Conservation (phyloP, 1,140 invertebrate genomes). For the Drosophila saltans region DNA sequence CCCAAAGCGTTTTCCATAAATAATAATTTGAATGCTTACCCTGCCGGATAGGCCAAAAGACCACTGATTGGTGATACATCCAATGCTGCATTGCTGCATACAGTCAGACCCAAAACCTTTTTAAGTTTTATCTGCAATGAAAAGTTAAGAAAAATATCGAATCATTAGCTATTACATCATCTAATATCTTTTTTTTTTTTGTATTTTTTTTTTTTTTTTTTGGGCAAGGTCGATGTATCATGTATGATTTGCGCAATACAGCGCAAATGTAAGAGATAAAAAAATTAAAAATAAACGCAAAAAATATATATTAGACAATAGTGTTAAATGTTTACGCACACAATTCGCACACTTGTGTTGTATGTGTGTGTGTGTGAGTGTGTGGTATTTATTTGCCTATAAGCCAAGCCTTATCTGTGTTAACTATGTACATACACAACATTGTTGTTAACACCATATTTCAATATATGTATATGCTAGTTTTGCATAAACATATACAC, state of each 20-base stretch:
- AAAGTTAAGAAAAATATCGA: conserved; percentile 27
- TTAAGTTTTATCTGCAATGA: conserved; percentile 94
- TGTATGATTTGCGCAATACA: conserved; percentile 31
- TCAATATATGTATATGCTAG: conserved; percentile 6
- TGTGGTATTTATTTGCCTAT: conserved; percentile 56
- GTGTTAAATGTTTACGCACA: conserved; percentile 70
- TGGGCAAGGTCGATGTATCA: conserved; percentile 46
- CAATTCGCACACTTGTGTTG: conserved; percentile 66
- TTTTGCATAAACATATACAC: conserved; percentile 42
- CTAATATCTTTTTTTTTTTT: not conserved
- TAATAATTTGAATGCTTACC: conserved; percentile 85
- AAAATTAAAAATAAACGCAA: conserved; percentile 33
- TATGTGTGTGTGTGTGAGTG: not conserved
- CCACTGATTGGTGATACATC: conserved; percentile 94
- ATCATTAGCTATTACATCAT: conserved; percentile 61
- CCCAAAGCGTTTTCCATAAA: too few species aligned
- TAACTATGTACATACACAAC: conserved; percentile 1
- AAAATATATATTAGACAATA: conserved; percentile 22
- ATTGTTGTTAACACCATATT: conserved; percentile 9
- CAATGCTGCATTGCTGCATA: conserved; percentile 94
- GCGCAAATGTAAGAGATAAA: conserved; percentile 20
- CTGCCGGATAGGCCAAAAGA: conserved; percentile 96
- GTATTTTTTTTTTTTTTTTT: conserved; percentile 2
- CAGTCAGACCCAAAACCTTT: conserved; percentile 95
- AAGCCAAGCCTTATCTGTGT: conserved; percentile 42